phyloP scores from a whole-genome alignment of 2,113 vertebrate genomes.

The Microtus oregoni region DNA sequence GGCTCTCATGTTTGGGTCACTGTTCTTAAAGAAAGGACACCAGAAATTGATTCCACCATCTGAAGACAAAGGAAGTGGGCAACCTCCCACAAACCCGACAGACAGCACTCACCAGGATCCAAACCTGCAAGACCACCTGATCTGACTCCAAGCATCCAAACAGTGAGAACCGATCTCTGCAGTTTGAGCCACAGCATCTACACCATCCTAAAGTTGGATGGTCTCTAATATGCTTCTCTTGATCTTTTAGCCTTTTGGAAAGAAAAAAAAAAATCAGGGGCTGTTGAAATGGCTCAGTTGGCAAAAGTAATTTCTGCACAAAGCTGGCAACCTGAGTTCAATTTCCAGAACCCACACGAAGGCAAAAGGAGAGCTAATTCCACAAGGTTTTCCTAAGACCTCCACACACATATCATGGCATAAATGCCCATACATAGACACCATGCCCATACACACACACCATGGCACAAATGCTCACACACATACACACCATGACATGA shows the following conservation, averaged over 20 bases:
- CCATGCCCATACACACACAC: too few species aligned
- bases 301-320: not conserved
- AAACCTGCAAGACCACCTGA: not conserved
- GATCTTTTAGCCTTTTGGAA: not conserved
- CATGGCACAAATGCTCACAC: too few species aligned
- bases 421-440: not conserved
- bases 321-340: not conserved
- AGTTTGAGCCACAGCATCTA: not conserved
- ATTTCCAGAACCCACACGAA: not conserved
- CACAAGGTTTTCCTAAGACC: not conserved
- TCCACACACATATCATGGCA: not conserved
- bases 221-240: not conserved
- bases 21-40: not conserved
- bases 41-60: not conserved
- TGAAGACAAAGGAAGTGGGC: not conserved
- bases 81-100: not conserved
- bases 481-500: too few species aligned
- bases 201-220: not conserved
- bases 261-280: not conserved
- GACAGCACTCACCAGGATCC: not conserved
- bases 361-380: not conserved
- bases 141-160: not conserved
- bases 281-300: not conserved
- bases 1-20: not conserved
- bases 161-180: not conserved